These are phyloP conservation scores for Panulirus ornatus DNA, from an alignment of 1,140 invertebrate genomes.

Conservation along the genomic window DNA sequence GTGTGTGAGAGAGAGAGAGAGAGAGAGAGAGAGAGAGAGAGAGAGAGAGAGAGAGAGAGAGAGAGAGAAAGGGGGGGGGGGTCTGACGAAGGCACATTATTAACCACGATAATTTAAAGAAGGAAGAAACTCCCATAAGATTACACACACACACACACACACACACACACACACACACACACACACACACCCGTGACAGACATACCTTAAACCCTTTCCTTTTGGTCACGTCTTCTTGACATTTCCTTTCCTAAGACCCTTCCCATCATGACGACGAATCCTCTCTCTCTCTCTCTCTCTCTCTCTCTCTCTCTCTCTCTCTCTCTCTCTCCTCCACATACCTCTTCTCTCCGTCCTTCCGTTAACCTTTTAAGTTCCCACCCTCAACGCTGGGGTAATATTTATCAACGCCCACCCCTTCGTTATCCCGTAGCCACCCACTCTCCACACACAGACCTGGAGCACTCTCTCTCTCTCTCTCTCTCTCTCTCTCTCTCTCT, in stretches of 20 bases:
- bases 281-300: neutral
- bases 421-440: neutral
- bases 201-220: too few species aligned
- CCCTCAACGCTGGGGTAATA: neutral
- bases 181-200: too few species aligned
- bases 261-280: neutral
- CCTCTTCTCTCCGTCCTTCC: neutral
- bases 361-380: neutral
- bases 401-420: neutral
- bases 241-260: neutral
- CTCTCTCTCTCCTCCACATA: neutral
- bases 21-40: neutral
- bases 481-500: neutral
- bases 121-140: neutral
- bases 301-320: neutral
- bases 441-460: too few species aligned
- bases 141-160: neutral
- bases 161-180: constrained; percentile 5
- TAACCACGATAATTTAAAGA: too few species aligned
- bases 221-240: neutral
- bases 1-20: neutral
- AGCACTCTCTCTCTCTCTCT: too few species aligned
- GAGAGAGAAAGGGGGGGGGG: neutral
- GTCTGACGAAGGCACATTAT: neutral
- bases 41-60: neutral